phyloP scores from a whole-genome alignment of 2,113 vertebrate genomes.

The Sialia sialis region DNA sequence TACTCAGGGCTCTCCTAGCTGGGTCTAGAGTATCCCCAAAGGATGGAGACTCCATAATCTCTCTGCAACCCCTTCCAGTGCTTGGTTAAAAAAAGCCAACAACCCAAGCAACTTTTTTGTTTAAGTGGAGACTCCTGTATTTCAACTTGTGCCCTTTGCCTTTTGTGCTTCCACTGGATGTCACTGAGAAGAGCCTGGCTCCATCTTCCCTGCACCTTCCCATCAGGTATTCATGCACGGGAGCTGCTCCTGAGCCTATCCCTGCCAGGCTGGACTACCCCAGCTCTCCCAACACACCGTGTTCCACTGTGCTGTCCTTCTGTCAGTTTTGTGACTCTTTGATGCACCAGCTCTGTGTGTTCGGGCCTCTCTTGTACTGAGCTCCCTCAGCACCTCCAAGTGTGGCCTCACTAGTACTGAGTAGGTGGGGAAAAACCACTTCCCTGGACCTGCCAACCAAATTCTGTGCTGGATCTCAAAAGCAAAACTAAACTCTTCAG shows the following conservation, averaged over 20 bases:
- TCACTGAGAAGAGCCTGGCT: neutral
- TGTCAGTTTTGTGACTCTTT: neutral
- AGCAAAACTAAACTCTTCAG: neutral
- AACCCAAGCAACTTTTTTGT: neutral
- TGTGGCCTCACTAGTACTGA: neutral
- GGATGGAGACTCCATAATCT: neutral
- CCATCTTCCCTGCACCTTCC: neutral
- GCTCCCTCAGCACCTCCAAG: neutral
- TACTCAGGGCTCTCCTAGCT: neutral
- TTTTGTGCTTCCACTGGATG: constrained; percentile 15
- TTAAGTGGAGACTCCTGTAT: neutral
- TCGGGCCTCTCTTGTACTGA: neutral
- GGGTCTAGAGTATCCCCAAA: neutral
- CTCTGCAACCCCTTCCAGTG: neutral
- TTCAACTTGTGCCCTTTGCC: neutral
- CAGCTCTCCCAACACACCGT: neutral
- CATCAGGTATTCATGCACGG: neutral
- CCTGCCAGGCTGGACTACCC: neutral
- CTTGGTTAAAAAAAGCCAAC: neutral
- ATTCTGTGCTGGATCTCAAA: neutral
- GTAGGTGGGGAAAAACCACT: neutral
- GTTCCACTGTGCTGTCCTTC: neutral
- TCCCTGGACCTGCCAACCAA: neutral
- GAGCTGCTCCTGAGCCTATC: neutral
- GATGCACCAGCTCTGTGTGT: neutral